Base-by-base conservation (phyloP, 2,888 invertebrate species). In the Chydorus sphaericus region DNA sequence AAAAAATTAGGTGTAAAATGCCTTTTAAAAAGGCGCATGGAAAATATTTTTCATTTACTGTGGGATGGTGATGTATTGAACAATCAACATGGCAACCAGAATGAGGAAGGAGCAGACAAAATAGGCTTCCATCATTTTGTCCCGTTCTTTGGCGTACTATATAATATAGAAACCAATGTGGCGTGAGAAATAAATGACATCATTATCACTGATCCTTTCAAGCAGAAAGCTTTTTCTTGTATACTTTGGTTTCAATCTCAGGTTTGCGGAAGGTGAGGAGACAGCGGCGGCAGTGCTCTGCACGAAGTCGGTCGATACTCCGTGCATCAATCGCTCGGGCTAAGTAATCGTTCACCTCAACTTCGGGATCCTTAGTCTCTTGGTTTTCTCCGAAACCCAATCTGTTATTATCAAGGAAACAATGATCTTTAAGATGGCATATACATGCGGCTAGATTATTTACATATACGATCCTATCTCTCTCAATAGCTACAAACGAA, bases 321-420 rank as follows among this genome's bases (percentile, higher is more conserved):
- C 93, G 78, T 1, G 93, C 93, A 70, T 94, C 93, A 61, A 96
- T 96, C 14, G 94, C 94, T 62, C 89, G 82, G 79, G 90, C 88
- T 62, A 97, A 75, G 70, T 96, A 96, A 64, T 96, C 96, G 68
- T 96, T 93, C 23, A 93, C 91, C 71, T 93, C 93, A 63, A 91
- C 91, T 64, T 91, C 89, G 0, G 88, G 86, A 68, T 85, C 66
- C 61, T 69, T 69, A 16, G 57, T 57, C 18, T 85, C 85, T 26
- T 73, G 71, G 55, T 73, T 75, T 58, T 84, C 81, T 37, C 82
- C 82, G 61, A 82, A 80, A 26, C 86, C 86, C 59, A 83, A 76
- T 70, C 88, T 86, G 65, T n/a, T 63, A 53, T 29, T 23, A 30
- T 33, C n/a, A n/a, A n/a, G n/a, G n/a, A n/a, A n/a, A n/a, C n/a